Conservation (phyloP, 2,113 vertebrate species). For the Garra rufa region DNA sequence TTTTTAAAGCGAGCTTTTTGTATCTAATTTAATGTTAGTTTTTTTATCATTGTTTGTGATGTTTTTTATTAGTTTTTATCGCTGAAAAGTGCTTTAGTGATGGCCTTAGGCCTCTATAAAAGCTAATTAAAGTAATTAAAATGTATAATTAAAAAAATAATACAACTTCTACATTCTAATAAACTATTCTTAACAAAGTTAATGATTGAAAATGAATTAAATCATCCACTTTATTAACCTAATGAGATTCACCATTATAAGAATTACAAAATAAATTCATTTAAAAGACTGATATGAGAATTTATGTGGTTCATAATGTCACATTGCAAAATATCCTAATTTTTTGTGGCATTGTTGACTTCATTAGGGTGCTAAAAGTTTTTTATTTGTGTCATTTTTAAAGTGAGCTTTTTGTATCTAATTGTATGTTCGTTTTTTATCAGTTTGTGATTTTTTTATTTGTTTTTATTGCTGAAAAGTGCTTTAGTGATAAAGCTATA, state of each 20-base stretch:
- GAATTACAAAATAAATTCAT: neutral
- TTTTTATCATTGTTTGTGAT: neutral
- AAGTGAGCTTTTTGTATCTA: neutral
- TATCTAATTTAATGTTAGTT: neutral
- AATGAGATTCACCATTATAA: neutral
- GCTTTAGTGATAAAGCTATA: too few relatives aligned
- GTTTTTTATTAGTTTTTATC: neutral
- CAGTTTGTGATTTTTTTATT: neutral
- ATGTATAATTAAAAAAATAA: too few relatives aligned
- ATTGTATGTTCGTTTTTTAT: neutral
- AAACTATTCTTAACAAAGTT: too few relatives aligned
- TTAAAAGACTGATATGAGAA: neutral
- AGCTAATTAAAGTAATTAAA: too few relatives aligned
- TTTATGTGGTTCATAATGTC: neutral
- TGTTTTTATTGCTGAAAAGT: too few relatives aligned
- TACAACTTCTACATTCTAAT: too few relatives aligned
- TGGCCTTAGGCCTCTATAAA: too few relatives aligned
- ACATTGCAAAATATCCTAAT: neutral
- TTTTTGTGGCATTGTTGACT: neutral
- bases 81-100: neutral
- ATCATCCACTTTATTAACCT: too few relatives aligned
- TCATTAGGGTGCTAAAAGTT: neutral
- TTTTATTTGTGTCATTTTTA: neutral
- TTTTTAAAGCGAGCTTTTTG: neutral
- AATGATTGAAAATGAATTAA: too few relatives aligned